phyloP scores from a whole-genome alignment of 2,113 vertebrate genomes.

The Pavo muticus region DNA sequence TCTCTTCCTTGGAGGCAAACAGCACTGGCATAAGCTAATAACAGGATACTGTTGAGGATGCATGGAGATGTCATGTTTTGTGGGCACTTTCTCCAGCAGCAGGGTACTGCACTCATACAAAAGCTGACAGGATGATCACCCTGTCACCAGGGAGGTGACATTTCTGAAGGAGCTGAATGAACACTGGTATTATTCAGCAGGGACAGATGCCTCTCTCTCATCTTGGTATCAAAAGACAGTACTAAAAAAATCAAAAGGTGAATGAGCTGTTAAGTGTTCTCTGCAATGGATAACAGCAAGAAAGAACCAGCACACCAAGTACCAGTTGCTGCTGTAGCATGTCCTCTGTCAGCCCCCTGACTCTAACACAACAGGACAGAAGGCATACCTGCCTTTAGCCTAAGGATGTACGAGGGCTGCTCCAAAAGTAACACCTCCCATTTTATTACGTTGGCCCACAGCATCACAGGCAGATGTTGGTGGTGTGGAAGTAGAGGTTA shows the following conservation, averaged over 20 bases:
- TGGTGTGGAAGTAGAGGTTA: too few relatives aligned
- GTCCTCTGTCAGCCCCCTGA: background rate
- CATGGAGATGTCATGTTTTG: background rate
- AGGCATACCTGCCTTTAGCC: background rate
- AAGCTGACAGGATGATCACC: background rate
- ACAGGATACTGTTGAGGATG: background rate
- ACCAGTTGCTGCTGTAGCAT: background rate
- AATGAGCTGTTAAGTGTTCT: background rate
- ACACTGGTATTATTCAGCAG: background rate
- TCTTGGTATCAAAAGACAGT: background rate
- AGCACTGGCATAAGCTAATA: background rate
- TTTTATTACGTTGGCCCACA: too few relatives aligned
- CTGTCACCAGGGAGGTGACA: background rate
- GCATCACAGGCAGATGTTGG: too few relatives aligned
- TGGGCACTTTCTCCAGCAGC: background rate
- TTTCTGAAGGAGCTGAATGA: conserved; percentile 9
- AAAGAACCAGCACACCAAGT: background rate
- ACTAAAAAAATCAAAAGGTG: background rate
- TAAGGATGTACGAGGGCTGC: too few relatives aligned
- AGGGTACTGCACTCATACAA: background rate
- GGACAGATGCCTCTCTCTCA: conserved; percentile 9
- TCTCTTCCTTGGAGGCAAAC: background rate
- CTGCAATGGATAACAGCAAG: background rate
- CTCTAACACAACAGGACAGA: background rate
- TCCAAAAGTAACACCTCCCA: too few relatives aligned